These are phyloP conservation scores for Melipona quadrifasciata DNA, from an alignment of 1,140 invertebrate genomes.

Conservation along the genomic window DNA sequence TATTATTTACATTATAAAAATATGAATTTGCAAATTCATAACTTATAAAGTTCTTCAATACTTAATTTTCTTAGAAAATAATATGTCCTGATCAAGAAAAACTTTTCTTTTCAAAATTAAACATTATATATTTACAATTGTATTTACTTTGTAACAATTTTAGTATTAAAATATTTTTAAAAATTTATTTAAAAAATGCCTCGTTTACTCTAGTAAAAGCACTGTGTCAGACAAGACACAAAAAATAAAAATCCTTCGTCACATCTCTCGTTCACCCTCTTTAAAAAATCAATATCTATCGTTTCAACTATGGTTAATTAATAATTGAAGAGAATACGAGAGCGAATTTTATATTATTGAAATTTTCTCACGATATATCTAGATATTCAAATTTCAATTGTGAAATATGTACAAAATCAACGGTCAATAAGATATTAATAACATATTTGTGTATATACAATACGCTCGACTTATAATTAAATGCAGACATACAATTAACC, in stretches of 20 bases:
- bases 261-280: neutral
- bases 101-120: neutral
- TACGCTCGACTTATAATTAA: neutral
- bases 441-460: neutral
- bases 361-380: too few species aligned
- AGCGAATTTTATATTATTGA: neutral
- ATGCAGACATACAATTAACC: conserved; percentile 3
- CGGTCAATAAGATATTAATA: conserved; percentile 9
- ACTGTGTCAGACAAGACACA: too few species aligned
- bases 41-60: too few species aligned
- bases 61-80: neutral
- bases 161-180: neutral
- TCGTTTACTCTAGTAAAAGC: neutral
- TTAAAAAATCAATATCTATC: neutral
- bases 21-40: neutral
- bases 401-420: neutral
- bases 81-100: neutral
- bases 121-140: neutral
- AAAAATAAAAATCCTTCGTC: neutral
- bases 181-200: neutral
- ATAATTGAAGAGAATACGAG: neutral
- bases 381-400: neutral
- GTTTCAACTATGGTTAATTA: neutral
- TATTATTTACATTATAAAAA: neutral
- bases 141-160: neutral